Percentiles rank a stretch among this genome's conserved stretches.
phyloP scores from a whole-genome alignment of 1,140 invertebrate species.

The Zelostemma sp. region DNA sequence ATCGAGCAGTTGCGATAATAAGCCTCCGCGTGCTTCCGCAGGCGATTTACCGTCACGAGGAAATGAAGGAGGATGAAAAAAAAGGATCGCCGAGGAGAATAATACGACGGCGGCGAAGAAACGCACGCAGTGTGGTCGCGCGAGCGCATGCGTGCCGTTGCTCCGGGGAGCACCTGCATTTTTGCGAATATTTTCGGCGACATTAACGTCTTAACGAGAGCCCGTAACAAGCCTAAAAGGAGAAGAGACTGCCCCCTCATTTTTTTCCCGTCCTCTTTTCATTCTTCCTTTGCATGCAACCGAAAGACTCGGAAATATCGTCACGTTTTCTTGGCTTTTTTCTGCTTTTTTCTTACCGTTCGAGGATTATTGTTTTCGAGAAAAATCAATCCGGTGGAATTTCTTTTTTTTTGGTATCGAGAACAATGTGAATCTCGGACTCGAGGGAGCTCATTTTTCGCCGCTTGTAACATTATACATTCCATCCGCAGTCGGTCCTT shows the following conservation, averaged over 20 bases:
- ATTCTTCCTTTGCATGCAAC: conserved; percentile 17
- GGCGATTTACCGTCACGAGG: too few relatives aligned
- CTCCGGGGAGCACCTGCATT: conserved; percentile 62
- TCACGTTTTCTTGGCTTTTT: conserved; percentile 6
- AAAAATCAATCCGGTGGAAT: background rate
- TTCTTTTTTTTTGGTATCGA: background rate
- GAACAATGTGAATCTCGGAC: background rate
- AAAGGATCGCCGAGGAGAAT: conserved; percentile 18
- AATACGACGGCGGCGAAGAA: conserved; percentile 38
- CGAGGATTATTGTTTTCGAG: too few relatives aligned
- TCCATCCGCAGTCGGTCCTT: conserved; percentile 15
- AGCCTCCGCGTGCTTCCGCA: conserved; percentile 17
- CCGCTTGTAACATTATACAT: conserved; percentile 50
- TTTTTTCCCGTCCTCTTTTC: conserved; percentile 30
- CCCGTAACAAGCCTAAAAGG: conserved; percentile 62
- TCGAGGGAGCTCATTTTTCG: conserved; percentile 7
- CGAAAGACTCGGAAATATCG: background rate
- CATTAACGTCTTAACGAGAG: conserved; percentile 68
- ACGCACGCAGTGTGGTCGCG: conserved; percentile 51
- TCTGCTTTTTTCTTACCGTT: too few relatives aligned
- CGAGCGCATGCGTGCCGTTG: conserved; percentile 44
- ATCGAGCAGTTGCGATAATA: background rate
- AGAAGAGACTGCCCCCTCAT: conserved; percentile 40
- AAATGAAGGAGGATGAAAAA: conserved; percentile 31
- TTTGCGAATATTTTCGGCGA: conserved; percentile 67